Evolutionary conservation across 2,113 vertebrate genomes (phyloP), one percentile per base, ranked within the genome.

Genomic region (Pycnonotus jocosus): DNA sequence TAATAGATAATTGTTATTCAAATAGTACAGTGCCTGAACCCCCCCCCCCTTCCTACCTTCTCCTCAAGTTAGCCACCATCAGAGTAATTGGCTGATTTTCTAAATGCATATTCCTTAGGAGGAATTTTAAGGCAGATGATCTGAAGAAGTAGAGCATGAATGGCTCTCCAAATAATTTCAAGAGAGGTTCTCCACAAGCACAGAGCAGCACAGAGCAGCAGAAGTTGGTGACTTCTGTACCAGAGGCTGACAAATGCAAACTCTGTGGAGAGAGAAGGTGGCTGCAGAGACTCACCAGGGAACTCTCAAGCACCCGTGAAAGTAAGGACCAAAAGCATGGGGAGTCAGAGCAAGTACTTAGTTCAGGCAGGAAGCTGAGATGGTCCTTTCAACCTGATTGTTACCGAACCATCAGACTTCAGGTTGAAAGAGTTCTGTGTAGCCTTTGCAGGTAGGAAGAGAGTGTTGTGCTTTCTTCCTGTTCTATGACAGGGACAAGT

Each of bases 11-110:
- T 62, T 69, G 56, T 77, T 15, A 33, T 62, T 69, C 42, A 33
- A 70, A 69, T 69, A 76, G 48, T 81, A 81, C 12, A 81, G 25
- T 53, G 73, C 7, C 37, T 50, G 65, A 79, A 80, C 4, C 5
- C 1, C 0, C 1, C 5, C 9, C 6, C 19, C 66, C 30, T 77
- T 86, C 31, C 22, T 38, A 72, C 5, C 10, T 65, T 42, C 6
- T 19, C 40, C 11, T 77, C 38, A 56, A 22, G 30, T 61, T 66
- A 90, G 47, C 18, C 30, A 56, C 17, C 50, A 37, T 70, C 61
- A 56, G 10, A 22, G 5, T 72, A 94, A 93, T 1, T 47, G 33
- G 12, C 37, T 82, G 22, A 80, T 88, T 87, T 90, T 89, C 40
- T 79, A 84, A 57, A 60, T 11, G 21, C 31, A 69, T 28, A 11